Evolutionary conservation across 2,113 vertebrate species (phyloP), one percentile per base, ranked within the genome.

Genomic region (Gorsachius goisagi): DNA sequence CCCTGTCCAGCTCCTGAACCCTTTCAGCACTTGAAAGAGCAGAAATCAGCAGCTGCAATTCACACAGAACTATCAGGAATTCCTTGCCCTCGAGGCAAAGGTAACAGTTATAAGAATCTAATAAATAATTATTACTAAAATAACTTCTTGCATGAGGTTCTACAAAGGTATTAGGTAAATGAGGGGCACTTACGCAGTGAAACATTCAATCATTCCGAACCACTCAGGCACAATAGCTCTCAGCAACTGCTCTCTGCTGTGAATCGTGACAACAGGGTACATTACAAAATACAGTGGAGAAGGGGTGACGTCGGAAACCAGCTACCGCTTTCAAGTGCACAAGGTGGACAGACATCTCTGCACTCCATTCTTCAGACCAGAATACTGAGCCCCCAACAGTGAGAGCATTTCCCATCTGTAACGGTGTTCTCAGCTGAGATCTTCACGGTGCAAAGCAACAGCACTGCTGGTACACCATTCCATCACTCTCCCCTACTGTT

Each of bases 401-500:
- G 32, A 45, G 13, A 39, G 15, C 15, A 28, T 15, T 52, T 58
- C 33, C 67, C 30, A 45, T 19, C 53, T 6, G 3, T 39, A 60
- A 56, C 35, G 12, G 15, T 1, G 0, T 66, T 69, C 44, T n/a
- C 62, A 50, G 20, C 47, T 11, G 35, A 59, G 62, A 59, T 27
- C 45, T 58, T 35, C 8, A 5, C 0, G 1, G 13, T 37, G 59
- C 74, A 67, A 33, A 74, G 60, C 60, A 55, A 18, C 15, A 16
- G 23, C 1, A 58, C 11, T 39, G 28, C 35, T 8, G 10, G 35
- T 4, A 13, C 2, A 0, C 20, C 49, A 11, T 26, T 22, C 15
- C 5, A 3, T 11, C 1, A 1, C 37, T 50, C 69, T 41, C 37
- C 28, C 20, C 44, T 23, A 4, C 62, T 35, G 37, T 15, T 69